A percentile compares a stretch with the other conserved stretches of the same genome.
phyloP scores from a whole-genome alignment of 2,888 invertebrate genomes.

The Brachyopa scutellaris region DNA sequence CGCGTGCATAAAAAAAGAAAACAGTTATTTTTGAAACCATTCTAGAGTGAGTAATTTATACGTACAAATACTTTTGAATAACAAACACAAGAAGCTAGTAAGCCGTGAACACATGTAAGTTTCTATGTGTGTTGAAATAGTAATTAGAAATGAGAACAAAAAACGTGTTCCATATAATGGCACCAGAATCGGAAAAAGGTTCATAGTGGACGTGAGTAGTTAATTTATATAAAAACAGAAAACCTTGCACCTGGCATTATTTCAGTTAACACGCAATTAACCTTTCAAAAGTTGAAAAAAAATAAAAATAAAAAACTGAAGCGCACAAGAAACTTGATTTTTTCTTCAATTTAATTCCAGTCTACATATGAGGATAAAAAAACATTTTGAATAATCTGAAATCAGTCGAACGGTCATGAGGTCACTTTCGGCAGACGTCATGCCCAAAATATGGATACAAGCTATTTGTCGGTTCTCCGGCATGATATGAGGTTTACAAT shows the following conservation, averaged over 20 bases:
- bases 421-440: not conserved
- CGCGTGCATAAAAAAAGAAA: not conserved
- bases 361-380: too few species aligned
- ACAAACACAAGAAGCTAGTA: too few species aligned
- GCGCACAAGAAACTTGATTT: too few species aligned
- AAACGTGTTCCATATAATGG: not conserved
- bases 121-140: not conserved
- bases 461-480: too few species aligned
- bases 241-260: conserved; percentile 14
- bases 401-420: not conserved
- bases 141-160: not conserved
- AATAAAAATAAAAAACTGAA: not conserved
- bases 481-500: too few species aligned
- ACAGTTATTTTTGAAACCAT: not conserved
- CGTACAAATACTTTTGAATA: too few species aligned
- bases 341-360: too few species aligned
- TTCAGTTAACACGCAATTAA: conserved; percentile 26
- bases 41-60: not conserved
- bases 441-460: too few species aligned
- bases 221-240: conserved; percentile 29
- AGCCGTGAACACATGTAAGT: not conserved
- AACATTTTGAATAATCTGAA: too few species aligned
- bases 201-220: not conserved
- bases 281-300: not conserved
- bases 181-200: not conserved